These are phyloP conservation scores for Panthera tigris DNA, from an alignment of 2,113 vertebrate genomes.

Conservation along the genomic window DNA sequence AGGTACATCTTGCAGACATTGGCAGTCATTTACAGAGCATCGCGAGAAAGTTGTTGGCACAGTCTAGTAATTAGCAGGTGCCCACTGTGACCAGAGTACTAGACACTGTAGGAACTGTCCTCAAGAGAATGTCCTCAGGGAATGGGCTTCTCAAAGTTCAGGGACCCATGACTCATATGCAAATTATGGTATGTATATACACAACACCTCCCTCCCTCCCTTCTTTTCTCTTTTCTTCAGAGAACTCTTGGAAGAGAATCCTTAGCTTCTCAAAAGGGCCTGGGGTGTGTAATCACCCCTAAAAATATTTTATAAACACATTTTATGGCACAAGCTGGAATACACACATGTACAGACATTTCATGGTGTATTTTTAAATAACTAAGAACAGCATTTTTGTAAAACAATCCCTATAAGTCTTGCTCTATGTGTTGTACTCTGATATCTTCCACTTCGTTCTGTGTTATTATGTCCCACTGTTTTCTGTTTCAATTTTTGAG, in stretches of 20 bases:
- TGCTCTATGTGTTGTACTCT: not conserved
- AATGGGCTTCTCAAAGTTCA: not conserved
- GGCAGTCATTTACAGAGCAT: not conserved
- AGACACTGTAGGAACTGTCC: not conserved
- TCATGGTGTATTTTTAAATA: not conserved
- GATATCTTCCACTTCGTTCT: conserved; percentile 40
- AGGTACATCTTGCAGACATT: not conserved
- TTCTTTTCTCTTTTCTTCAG: not conserved
- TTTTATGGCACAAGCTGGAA: not conserved
- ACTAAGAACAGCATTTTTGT: not conserved
- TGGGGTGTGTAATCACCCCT: not conserved
- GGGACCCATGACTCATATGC: not conserved
- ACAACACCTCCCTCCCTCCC: not conserved
- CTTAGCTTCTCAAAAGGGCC: conserved; percentile 1
- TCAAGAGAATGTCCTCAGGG: not conserved
- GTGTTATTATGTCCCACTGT: not conserved
- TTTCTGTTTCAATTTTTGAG: not conserved
- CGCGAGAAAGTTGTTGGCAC: not conserved
- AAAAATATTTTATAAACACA: not conserved
- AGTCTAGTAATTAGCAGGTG: not conserved
- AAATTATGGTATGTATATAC: not conserved
- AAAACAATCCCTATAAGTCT: not conserved
- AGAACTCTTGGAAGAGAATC: conserved; percentile 1
- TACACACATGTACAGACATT: not conserved
- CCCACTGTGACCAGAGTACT: not conserved